phyloP scores from a whole-genome alignment of 2,797 vertebrate species.

The Myoxocephalus aenaeus region DNA sequence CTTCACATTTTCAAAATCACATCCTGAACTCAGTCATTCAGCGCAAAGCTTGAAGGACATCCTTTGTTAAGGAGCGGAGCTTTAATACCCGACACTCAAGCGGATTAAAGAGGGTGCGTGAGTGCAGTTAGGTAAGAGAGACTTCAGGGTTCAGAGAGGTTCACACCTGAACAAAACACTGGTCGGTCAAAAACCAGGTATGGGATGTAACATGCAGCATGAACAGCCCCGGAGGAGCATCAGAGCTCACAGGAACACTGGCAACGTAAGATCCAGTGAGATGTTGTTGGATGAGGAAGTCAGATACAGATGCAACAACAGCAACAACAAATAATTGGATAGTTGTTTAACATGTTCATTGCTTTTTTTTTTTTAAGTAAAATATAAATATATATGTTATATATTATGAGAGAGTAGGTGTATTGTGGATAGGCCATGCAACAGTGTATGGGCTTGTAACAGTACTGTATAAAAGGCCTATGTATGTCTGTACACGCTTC shows the following conservation, averaged over 20 bases:
- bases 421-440: too few relatives aligned
- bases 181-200: slow-evolving; percentile 60
- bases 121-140: slow-evolving; percentile 64
- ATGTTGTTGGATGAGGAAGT: slow-evolving; percentile 36
- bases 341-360: too few relatives aligned
- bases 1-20: slow-evolving; percentile 45
- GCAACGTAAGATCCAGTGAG: slow-evolving; percentile 39
- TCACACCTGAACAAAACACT: slow-evolving; percentile 62
- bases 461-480: too few relatives aligned
- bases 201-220: slow-evolving; percentile 41
- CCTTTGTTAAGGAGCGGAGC: slow-evolving; percentile 65
- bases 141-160: slow-evolving; percentile 59
- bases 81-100: slow-evolving; percentile 63
- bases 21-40: slow-evolving; percentile 50
- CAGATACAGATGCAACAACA: too few relatives aligned
- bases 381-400: too few relatives aligned
- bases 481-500: too few relatives aligned
- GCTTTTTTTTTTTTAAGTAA: too few relatives aligned
- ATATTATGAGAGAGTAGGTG: too few relatives aligned
- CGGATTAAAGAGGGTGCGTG: slow-evolving; percentile 62
- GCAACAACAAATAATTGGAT: too few relatives aligned
- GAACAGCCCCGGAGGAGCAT: slow-evolving; percentile 53
- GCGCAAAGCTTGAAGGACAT: slow-evolving; percentile 65
- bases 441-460: too few relatives aligned
- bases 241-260: slow-evolving; percentile 28